Conservation (phyloP, 1,140 invertebrate genomes). For the Melipona quadrifasciata region DNA sequence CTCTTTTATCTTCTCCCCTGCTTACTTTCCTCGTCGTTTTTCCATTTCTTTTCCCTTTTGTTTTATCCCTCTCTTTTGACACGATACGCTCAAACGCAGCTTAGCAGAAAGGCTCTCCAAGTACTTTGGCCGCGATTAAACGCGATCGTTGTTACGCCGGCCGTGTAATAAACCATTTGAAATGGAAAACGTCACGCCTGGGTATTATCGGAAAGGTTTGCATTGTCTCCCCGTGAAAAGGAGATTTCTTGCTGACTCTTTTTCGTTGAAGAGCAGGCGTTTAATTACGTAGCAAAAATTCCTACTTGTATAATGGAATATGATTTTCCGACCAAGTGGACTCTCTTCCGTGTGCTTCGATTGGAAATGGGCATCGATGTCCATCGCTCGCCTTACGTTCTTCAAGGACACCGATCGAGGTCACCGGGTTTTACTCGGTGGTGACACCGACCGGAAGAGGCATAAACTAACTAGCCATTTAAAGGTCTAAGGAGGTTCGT, state of each 20-base stretch:
- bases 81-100: background rate
- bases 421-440: slow-evolving; percentile 57
- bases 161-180: slow-evolving; percentile 40
- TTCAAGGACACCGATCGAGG: background rate
- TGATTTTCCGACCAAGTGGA: background rate
- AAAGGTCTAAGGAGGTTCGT: slow-evolving; percentile 70
- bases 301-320: background rate
- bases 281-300: slow-evolving; percentile 4
- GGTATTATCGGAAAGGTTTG: slow-evolving; percentile 21
- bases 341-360: no score
- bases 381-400: background rate
- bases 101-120: no score
- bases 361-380: background rate
- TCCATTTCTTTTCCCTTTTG: no score
- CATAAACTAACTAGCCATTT: slow-evolving; percentile 66
- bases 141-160: slow-evolving; percentile 20
- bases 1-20: no score
- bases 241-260: background rate
- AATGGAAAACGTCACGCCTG: slow-evolving; percentile 41
- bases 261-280: background rate
- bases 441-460: slow-evolving; percentile 74
- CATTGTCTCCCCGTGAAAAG: slow-evolving; percentile 27
- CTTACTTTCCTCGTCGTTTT: background rate
- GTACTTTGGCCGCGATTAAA: background rate
- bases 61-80: background rate